A percentile compares a stretch with the other conserved stretches of the same genome.
phyloP scores from a whole-genome alignment of 2,113 vertebrate species.

The Mirza zaza region DNA sequence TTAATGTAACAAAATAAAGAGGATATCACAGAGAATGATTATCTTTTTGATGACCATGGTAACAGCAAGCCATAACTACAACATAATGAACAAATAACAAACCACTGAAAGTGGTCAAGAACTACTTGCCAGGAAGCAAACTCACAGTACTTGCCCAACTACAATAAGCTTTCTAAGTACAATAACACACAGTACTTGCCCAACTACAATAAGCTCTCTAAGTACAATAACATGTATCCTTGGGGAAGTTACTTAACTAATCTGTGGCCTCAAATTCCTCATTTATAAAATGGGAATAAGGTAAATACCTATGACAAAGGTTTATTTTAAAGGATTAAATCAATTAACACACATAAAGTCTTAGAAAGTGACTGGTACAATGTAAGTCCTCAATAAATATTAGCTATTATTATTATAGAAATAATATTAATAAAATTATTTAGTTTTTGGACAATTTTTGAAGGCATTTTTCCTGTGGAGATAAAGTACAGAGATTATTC shows the following conservation, averaged over 20 bases:
- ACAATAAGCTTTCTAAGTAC: neutral
- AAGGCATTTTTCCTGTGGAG: neutral
- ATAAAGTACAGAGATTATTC: neutral
- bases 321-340: neutral
- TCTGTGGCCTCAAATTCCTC: neutral
- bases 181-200: neutral
- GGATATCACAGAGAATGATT: neutral
- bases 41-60: neutral
- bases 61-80: constrained; percentile 8
- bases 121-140: neutral
- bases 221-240: neutral
- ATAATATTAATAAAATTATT: neutral
- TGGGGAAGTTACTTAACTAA: neutral
- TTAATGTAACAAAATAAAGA: neutral
- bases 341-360: neutral
- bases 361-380: neutral
- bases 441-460: neutral
- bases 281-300: neutral
- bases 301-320: neutral
- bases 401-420: neutral
- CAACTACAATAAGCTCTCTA: neutral
- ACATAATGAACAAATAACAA: constrained; percentile 17
- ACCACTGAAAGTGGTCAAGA: neutral
- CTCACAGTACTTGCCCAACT: neutral
- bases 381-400: neutral